A percentile compares a stretch with the other conserved stretches of the same genome.
These are phyloP conservation scores for Cherax quadricarinatus DNA, from an alignment of 1,140 invertebrate species.

Conservation along the genomic window DNA sequence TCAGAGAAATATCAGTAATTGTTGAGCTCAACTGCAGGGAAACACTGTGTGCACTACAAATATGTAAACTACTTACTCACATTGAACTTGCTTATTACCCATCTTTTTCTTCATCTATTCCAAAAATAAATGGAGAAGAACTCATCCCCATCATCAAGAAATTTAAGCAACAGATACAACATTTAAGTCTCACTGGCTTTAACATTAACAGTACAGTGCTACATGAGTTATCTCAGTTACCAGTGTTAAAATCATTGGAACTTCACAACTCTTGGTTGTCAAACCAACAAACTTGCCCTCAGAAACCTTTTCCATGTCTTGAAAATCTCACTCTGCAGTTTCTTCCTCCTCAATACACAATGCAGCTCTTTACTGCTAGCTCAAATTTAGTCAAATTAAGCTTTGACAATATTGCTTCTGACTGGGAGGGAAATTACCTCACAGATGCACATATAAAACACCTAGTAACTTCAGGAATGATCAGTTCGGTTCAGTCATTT, in stretches of 20 bases:
- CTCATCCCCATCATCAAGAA: constrained; percentile 15
- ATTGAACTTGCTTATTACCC: constrained; percentile 52
- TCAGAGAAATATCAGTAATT: constrained; percentile 30
- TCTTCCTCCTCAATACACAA: constrained; percentile 36
- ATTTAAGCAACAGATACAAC: constrained; percentile 9
- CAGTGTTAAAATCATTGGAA: constrained; percentile 24
- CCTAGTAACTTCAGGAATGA: constrained; percentile 28
- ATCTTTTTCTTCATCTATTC: constrained; percentile 30
- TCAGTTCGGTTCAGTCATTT: constrained; percentile 39
- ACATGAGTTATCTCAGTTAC: constrained; percentile 24
- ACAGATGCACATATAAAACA: constrained; percentile 32
- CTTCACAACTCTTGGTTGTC: constrained; percentile 46
- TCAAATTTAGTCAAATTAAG: constrained; percentile 3
- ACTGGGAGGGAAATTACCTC: constrained; percentile 45
- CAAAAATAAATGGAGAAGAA: constrained; percentile 41
- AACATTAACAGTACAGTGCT: constrained; percentile 26
- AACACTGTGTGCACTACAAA: constrained; percentile 1
- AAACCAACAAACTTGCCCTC: constrained; percentile 7
- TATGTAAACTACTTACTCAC: constrained; percentile 11
- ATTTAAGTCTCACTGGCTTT: constrained; percentile 48
- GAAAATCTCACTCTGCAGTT: constrained; percentile 44
- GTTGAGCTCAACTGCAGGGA: constrained; percentile 27
- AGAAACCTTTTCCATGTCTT: constrained; percentile 28
- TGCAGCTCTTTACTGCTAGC: constrained; percentile 38
- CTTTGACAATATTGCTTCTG: constrained; percentile 29